A percentile compares a stretch with the other conserved stretches of the same genome.
These are phyloP conservation scores for Halcyon chelicuti DNA, from an alignment of 2,797 vertebrate genomes.

Conservation along the genomic window DNA sequence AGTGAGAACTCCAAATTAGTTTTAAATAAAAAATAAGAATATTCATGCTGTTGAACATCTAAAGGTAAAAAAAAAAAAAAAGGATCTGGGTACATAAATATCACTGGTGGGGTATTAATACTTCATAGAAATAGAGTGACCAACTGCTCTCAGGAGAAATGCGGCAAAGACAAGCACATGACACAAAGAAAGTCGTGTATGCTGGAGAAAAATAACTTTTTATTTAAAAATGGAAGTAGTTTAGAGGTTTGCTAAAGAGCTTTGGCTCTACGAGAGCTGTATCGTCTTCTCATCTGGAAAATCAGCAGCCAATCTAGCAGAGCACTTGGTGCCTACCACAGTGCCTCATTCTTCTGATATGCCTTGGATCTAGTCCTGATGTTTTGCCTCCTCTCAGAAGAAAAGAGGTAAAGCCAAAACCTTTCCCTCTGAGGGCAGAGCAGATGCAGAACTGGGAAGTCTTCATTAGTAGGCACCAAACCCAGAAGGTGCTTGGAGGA, in stretches of 20 bases:
- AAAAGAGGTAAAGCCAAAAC: background rate
- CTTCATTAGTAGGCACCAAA: background rate
- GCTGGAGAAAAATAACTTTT: conserved; percentile 13
- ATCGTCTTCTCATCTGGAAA: background rate
- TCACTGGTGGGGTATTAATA: conserved; percentile 84
- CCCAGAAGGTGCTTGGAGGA: background rate
- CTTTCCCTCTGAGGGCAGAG: background rate
- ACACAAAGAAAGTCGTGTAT: conserved; percentile 34
- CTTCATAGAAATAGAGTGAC: conserved; percentile 62
- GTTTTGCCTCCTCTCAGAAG: background rate
- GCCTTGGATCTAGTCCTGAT: background rate
- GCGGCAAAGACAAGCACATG: conserved; percentile 17
- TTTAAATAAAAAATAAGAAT: conserved; percentile 98
- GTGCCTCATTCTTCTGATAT: background rate
- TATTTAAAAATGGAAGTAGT: background rate
- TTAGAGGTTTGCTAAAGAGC: background rate
- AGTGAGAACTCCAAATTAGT: conserved; percentile 96
- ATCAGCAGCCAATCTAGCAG: background rate
- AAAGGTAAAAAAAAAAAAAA: conserved; percentile 83
- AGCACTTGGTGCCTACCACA: background rate
- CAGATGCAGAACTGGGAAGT: background rate
- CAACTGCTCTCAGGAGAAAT: conserved; percentile 50
- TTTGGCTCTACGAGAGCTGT: background rate
- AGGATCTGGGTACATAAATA: conserved; percentile 87
- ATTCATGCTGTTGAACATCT: conserved; percentile 98